Evolutionary conservation across 2,888 invertebrate genomes (phyloP), one percentile per base, ranked within the genome.

Genomic region (Lissocephala sabroskyi): DNA sequence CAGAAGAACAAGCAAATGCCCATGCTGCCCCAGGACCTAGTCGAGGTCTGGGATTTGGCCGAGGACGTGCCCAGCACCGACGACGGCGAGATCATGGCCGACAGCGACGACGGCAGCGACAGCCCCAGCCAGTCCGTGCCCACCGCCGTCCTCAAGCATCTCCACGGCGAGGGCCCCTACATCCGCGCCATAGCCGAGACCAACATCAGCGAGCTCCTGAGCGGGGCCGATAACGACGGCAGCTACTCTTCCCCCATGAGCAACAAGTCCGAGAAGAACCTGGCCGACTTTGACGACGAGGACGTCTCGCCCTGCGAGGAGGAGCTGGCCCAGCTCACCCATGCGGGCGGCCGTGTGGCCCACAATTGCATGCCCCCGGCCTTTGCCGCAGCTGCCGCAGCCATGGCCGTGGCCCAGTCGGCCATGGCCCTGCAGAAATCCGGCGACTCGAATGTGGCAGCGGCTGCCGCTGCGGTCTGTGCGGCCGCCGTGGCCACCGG

Each of bases 271-370:
- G 96, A 96, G 74, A 95, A 96, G 65, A 96, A 96, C 83, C 91
- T 96, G 89, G 95, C 95, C 0, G 96, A 97, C 84, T 93, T 97
- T 76, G 97, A 97, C 76, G 96, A 96, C 3, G 96, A 96, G 2
- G 92, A 92, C 75, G 94, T 95, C 76, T 94, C 94, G 6, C 93
- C 91, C 1, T 94, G 94, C 79, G 95, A 95, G 77, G 94, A 94
- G 79, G 94, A 92, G 79, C 83, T 93, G 29, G 93, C 91, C 0
- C 89, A 93, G 65, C 86, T 94, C 36, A 91, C 76, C 0, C 80
- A 79, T 51, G 66, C 65, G 0, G 59, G 60, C 5, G 73, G 67
- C 3, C 71, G 71, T 65, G 79, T 74, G 17, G 73, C 74, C 36
- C 82, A 82, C 41, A n/a, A n/a, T n/a, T n/a, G n/a, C n/a, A 78